Evolutionary conservation across 2,888 invertebrate species (phyloP), one percentile per base, ranked within the genome.

Genomic region (Macrophya alboannulata): DNA sequence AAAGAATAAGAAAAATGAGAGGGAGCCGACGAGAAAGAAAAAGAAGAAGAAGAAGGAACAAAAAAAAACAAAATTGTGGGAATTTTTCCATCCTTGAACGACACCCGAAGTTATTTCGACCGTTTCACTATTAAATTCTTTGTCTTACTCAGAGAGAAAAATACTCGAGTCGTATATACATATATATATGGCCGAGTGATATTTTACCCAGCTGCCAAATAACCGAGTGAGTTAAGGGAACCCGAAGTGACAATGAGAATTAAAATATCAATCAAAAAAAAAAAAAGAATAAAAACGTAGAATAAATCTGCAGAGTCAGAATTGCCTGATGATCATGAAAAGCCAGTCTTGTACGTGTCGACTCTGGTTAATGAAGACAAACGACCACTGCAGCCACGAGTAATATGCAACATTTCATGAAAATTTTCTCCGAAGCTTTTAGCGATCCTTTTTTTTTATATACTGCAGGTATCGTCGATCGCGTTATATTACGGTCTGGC

Each of bases 41-140:
- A 51, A 5, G 51, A 55, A 55, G 6, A 31, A 40, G 15, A 71
- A 37, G 8, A 40, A 31, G 8, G 8, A 40, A 31, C 8, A 17
- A 25, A 12, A 25, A 25, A 12, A 25, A n/a, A n/a, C 6, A 55
- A n/a, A 55, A 55, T n/a, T 55, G 55, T 55, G n/a, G 55, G 55
- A 55, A 45, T 74, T 74, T 74, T 45, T 74, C 5, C 45, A 74
- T 21, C 74, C 74, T 9, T 43, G 21, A 74, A 74, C 43, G 74
- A 43, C 43, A 45, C 74, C 45, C 45, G 45, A 45, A 74, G 74
- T 74, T 74, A 74, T 74, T 74, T 45, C 21, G 74, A 45, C 45
- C 21, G 21, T 74, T 74, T 21, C 12, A 21, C 74, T 74, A 74
- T 74, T 74, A 74, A 74, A 74, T 74, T 74, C 74, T 74, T 74